Conservation (phyloP, 2,888 invertebrate species). For the Encarsia formosa region DNA sequence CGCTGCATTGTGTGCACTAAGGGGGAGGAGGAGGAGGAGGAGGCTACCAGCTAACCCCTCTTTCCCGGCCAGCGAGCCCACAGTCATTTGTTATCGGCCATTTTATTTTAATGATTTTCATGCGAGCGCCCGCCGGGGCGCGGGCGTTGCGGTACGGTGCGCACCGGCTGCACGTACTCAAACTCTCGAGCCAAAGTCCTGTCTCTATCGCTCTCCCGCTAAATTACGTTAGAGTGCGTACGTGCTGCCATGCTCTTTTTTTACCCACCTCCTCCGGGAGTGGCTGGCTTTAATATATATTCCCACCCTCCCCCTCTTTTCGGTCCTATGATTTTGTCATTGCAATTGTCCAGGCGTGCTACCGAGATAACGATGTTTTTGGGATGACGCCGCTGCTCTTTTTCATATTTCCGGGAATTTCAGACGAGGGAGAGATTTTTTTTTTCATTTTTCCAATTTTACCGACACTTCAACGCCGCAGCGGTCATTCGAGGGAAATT, state of each 20-base stretch:
- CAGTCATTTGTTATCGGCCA: slow-evolving; percentile 52
- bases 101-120: slow-evolving; percentile 53
- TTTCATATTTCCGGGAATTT: no score
- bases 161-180: no score
- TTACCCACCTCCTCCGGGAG: neutral
- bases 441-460: no score
- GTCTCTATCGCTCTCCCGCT: neutral
- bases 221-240: slow-evolving; percentile 16
- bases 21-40: no score
- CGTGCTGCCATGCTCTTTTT: neutral
- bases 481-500: slow-evolving; percentile 11
- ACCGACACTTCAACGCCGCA: no score
- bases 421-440: no score
- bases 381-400: no score
- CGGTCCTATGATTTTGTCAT: slow-evolving; percentile 23
- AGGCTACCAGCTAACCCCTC: slow-evolving; percentile 12
- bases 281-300: slow-evolving; percentile 25
- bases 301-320: slow-evolving; percentile 2
- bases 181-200: neutral
- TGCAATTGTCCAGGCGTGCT: neutral
- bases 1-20: slow-evolving; percentile 18
- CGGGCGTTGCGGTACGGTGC: slow-evolving; percentile 39
- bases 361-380: slow-evolving; percentile 18
- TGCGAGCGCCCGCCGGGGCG: slow-evolving; percentile 49
- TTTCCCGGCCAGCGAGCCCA: slow-evolving; percentile 1